These are phyloP conservation scores for Hartigia nigra DNA, from an alignment of 2,888 invertebrate genomes.

Conservation along the genomic window DNA sequence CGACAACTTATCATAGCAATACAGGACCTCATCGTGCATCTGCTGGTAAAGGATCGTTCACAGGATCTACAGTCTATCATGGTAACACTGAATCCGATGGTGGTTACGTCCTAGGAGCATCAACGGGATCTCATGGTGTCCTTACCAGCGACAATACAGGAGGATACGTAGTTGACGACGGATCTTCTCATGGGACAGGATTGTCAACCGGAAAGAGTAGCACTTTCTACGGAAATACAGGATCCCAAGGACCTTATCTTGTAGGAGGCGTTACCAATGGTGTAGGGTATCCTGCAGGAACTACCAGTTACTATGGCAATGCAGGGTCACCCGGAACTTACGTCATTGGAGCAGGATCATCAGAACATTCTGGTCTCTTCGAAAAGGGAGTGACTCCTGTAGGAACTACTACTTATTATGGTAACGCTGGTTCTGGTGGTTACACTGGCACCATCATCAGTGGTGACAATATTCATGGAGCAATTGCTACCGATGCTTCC, in stretches of 20 bases:
- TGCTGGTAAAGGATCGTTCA: not conserved
- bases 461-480: slow-evolving; percentile 31
- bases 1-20: not conserved
- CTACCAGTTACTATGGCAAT: not conserved
- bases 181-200: not conserved
- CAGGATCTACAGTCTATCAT: slow-evolving; percentile 8
- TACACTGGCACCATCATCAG: slow-evolving; percentile 20
- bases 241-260: not conserved
- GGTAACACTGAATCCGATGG: slow-evolving; percentile 9
- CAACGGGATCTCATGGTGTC: not conserved
- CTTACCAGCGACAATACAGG: not conserved
- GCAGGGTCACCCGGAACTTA: not conserved
- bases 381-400: slow-evolving; percentile 13
- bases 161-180: not conserved
- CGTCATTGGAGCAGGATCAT: slow-evolving; percentile 6
- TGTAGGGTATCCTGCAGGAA: not conserved
- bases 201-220: not conserved
- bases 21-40: not conserved
- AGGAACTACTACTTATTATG: slow-evolving; percentile 19
- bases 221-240: not conserved
- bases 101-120: not conserved
- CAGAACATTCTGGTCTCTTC: not conserved
- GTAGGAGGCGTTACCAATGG: not conserved
- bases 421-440: slow-evolving; percentile 14
- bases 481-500: slow-evolving; percentile 31